phyloP scores from a whole-genome alignment of 2,113 vertebrate genomes.

The Isurus oxyrinchus region DNA sequence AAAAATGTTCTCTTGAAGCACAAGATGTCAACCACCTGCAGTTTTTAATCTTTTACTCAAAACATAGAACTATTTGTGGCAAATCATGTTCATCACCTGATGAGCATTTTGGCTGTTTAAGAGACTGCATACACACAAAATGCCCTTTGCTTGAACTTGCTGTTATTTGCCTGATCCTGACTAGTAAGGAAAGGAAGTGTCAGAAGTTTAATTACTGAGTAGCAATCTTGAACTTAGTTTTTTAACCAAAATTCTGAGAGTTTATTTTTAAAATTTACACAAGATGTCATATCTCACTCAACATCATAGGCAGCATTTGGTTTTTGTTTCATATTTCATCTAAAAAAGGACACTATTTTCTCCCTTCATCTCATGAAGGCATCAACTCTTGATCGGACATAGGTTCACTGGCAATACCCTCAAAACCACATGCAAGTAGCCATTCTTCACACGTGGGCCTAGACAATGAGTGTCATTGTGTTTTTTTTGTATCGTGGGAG shows the following conservation, averaged over 20 bases:
- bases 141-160: background rate
- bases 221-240: background rate
- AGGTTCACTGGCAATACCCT: background rate
- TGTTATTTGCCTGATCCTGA: background rate
- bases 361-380: background rate
- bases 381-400: background rate
- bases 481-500: background rate
- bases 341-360: background rate
- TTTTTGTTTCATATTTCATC: too few relatives aligned
- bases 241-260: background rate
- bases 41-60: background rate
- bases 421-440: background rate
- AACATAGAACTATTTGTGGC: background rate
- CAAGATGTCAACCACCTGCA: background rate
- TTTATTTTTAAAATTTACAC: background rate
- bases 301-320: background rate
- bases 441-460: background rate
- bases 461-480: background rate
- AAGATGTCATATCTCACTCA: background rate
- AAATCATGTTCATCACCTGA: background rate
- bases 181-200: background rate
- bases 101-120: too few relatives aligned
- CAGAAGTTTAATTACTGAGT: background rate
- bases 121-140: background rate
- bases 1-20: background rate